Evolutionary conservation across 2,797 vertebrate genomes (phyloP).

Genomic region (Tadarida brasiliensis): DNA sequence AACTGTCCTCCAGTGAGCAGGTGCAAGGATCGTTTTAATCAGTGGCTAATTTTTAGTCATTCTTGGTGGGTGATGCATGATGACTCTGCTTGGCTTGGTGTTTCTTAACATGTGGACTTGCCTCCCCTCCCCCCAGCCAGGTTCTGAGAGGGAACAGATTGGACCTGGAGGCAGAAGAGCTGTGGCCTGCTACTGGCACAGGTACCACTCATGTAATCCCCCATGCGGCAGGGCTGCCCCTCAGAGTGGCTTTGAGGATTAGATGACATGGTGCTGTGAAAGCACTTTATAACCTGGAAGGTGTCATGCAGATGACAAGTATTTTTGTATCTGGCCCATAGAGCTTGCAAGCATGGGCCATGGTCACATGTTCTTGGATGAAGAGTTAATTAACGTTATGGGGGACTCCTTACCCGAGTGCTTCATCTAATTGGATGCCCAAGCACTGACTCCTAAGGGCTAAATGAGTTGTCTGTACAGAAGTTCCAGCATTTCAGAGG

Average conservation of each 20-base stretch:
- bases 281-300: neutral
- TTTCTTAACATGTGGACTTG: neutral
- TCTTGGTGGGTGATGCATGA: neutral
- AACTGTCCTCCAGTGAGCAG: neutral
- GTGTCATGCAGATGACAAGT: neutral
- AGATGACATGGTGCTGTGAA: neutral
- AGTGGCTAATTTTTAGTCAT: neutral
- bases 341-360: neutral
- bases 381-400: neutral
- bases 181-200: neutral
- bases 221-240: neutral
- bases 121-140: neutral
- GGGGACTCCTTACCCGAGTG: neutral
- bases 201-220: neutral
- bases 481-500: neutral
- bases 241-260: neutral
- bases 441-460: neutral
- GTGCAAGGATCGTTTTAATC: neutral
- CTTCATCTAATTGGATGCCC: neutral
- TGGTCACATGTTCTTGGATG: no score
- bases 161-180: neutral
- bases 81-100: neutral
- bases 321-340: neutral
- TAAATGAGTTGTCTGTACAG: neutral
- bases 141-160: neutral